Evolutionary conservation across 92 coral and sea anemone genomes (phyloP), one percentile per base, ranked within the genome.

Genomic region (Heliopora coerulea): DNA sequence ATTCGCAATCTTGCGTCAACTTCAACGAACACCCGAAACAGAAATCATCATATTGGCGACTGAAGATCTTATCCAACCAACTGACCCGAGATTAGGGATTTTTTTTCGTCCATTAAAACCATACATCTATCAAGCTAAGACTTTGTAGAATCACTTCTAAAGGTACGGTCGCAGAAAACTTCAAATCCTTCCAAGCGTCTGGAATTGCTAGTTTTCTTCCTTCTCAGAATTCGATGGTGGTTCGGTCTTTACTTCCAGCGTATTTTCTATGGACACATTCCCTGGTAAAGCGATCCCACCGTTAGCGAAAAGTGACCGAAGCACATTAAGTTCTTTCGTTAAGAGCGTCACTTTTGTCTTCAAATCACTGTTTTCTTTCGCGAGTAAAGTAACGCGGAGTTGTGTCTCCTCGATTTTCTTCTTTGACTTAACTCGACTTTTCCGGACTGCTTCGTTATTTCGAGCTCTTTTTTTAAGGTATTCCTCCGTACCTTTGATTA

Each of bases 351-450:
- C 99, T 82, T 95, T 95, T 50, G 80, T 85, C 25, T 90, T 87
- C 32, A 95, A 83, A 24, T 90, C 95, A 49, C 87, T 92, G 82
- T 95, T 95, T 76, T 95, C 99, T 61, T 85, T 72, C 37, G 99
- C 3, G 33, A 95, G 83, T 67, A 74, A 88, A 27, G 59, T 68
- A 2, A 95, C 99, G 52, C 99, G 85, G 61, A 62, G 81, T 37
- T 82, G 77, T 24, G 99, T 95, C 73, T 95, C 99, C 44, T 95
- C 96, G 78, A 95, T 95, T 64, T 85, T 84, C 69, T 86, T 89
- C 66, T 90, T 95, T 9, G 99, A 96, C 62, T 95, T 95, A 74
- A 85, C 91, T 21, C 99, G 96, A 82, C 99, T 95, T 73, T 95
- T 95, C 40, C 99, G 84, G 15, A 95, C 99, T 48, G 99, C 99